Evolutionary conservation across 2,797 vertebrate species (phyloP).

Genomic region (Enteromius mattozi): DNA sequence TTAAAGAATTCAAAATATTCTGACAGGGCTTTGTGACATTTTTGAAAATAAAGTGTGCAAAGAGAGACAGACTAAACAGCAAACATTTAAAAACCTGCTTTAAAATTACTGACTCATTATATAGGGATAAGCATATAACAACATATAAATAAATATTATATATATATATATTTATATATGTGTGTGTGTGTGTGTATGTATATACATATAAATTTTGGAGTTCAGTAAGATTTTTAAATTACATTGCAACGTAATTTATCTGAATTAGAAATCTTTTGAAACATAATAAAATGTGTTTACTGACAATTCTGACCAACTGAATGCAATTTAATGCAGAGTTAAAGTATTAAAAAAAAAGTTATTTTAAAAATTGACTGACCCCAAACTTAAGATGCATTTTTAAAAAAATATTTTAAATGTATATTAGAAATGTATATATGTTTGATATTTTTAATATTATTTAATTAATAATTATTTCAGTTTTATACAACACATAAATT

Average conservation of each 20-base stretch:
- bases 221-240: not conserved
- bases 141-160: not conserved
- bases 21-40: slow-evolving; percentile 75
- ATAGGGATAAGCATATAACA: not conserved
- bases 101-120: not conserved
- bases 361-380: not conserved
- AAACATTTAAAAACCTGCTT: not conserved
- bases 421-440: not conserved
- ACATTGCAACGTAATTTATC: not conserved
- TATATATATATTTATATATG: too few species aligned
- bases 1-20: slow-evolving; percentile 73
- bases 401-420: not conserved
- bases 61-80: slow-evolving; percentile 15
- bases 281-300: not conserved
- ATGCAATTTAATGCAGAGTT: not conserved
- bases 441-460: not conserved
- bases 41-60: slow-evolving; percentile 59
- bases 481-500: not conserved
- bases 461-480: not conserved
- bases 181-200: too few species aligned
- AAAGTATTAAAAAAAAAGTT: not conserved
- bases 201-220: not conserved
- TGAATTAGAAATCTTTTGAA: not conserved
- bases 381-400: not conserved
- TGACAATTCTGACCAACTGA: not conserved